Base-by-base conservation (phyloP, 2,797 vertebrate species). In the Enteromius fasciolatus region DNA sequence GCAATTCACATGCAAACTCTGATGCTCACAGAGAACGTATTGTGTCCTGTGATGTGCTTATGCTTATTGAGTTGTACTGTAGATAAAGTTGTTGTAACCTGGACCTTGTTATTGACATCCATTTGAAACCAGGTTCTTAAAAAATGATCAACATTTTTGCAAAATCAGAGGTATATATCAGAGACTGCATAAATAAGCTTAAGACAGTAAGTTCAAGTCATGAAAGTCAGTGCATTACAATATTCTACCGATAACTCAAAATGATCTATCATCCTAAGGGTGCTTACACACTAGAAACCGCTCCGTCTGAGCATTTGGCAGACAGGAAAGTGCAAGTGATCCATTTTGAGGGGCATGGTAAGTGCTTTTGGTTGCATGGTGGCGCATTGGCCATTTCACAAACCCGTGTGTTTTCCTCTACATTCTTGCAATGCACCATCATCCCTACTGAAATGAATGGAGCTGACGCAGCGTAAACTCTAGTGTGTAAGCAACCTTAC, bases 121-220 rank as follows among this genome's bases (percentile, higher is more conserved):
- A 46, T 3, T 31, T 50, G 18, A 39, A 50, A 80, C 33, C 46
- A 72, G 25, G 52, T 81, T 39, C 50, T 83, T 17, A 67, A 68
- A 63, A 83, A 83, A 79, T 75, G 14, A 76, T 76, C 82, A 54
- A 82, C 86, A 28, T 90, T 93, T 93, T 94, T 94, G 92, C 92
- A 91, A 89, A 54, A 79, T 86, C 83, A 85, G 83, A 86, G 31
- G 69, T 89, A 88, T 83, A 77, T 54, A 57, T 63, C 87, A 74
- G 80, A 80, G 79, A 52, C 88, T 89, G 89, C 89, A 90, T 83
- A 61, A 90, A 86, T 87, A 87, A 90, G 90, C 88, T 90, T 66
- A 86, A 76, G 28, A 76, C 41, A 76, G 28, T 74, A 81, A 76
- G 63, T 76, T 75, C 78, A 85, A 83, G 72, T 77, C 69, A 84